Evolutionary conservation across 2,797 vertebrate genomes (phyloP), one percentile per base, ranked within the genome.

Genomic region (Moxostoma hubbsi): DNA sequence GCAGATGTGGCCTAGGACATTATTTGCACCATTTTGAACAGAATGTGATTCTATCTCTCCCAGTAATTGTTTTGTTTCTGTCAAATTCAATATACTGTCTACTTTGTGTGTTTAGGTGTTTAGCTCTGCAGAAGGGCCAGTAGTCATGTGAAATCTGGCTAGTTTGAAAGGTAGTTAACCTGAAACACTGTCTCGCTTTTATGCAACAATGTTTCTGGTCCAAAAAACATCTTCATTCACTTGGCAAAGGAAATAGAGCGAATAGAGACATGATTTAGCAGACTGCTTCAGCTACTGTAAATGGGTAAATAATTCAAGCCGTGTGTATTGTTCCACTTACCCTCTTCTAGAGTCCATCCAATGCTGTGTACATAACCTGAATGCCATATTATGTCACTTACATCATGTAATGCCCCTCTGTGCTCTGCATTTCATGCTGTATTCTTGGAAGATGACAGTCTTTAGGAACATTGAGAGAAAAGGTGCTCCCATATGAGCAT

Each of bases 221-320:
- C 66, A 77, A 4, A 6, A 62, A 70, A 46, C 10, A 54, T 70
- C 18, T 62, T 63, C 36, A 45, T 45, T 70, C 49, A 69, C 66
- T 70, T 62, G 63, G 46, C 47, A 51, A 51, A 47, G 49, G 36
- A 77, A 67, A 71, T 67, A 49, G 57, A 67, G 82, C 79, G 76
- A 76, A 13, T 47, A 81, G 80, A 59, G 79, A 78, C 51, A 43
- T 65, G 45, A 7, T 50, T 16, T 61, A 77, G 63, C 49, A 8
- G 36, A 63, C 7, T 16, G 45, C 3, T 64, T n/a, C 43, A 9
- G 81, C 84, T 67, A 24, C 24, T 24, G 24, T 24, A 81, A 85
- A 83, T 73, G 77, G 82, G 75, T 93, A 87, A 92, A 93, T 93
- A 90, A 92, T 93, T 93, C 67, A 91, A 82, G 81, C 67, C 46